Evolutionary conservation across 2,113 vertebrate species (phyloP).

Genomic region (Piprites chloris): DNA sequence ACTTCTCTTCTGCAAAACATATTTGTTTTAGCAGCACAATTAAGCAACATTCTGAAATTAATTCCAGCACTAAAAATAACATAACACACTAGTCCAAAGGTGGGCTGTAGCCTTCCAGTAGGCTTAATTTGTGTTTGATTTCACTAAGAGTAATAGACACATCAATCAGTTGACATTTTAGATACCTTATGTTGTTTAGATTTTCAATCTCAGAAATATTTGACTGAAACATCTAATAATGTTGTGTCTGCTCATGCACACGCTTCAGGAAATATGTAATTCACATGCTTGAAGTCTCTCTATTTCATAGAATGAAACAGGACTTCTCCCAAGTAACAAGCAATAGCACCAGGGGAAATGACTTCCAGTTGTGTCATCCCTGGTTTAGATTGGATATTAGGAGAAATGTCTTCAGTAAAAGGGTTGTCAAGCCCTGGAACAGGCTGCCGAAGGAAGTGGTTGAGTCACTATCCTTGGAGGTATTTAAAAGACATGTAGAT

Average conservation of each 20-base stretch:
- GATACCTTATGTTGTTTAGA: neutral
- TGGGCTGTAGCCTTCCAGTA: neutral
- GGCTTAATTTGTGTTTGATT: conserved; percentile 13
- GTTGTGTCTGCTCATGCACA: neutral
- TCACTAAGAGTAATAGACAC: neutral
- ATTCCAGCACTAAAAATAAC: conserved; percentile 50
- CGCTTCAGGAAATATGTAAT: neutral
- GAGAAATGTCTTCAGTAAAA: neutral
- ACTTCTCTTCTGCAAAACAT: conserved; percentile 21
- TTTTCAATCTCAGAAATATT: neutral
- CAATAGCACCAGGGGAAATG: neutral
- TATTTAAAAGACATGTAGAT: neutral
- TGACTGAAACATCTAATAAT: neutral
- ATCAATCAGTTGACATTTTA: neutral
- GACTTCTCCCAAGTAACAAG: neutral
- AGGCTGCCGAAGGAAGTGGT: neutral
- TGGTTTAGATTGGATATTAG: neutral
- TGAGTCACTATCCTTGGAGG: neutral
- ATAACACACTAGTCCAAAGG: neutral
- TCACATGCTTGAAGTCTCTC: neutral
- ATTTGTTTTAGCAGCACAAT: neutral
- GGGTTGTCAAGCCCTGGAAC: neutral
- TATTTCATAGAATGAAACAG: neutral
- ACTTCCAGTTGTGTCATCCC: neutral
- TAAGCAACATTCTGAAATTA: conserved; percentile 12